Base-by-base conservation (phyloP, 2,888 invertebrate genomes). In the Athalia circularis region DNA sequence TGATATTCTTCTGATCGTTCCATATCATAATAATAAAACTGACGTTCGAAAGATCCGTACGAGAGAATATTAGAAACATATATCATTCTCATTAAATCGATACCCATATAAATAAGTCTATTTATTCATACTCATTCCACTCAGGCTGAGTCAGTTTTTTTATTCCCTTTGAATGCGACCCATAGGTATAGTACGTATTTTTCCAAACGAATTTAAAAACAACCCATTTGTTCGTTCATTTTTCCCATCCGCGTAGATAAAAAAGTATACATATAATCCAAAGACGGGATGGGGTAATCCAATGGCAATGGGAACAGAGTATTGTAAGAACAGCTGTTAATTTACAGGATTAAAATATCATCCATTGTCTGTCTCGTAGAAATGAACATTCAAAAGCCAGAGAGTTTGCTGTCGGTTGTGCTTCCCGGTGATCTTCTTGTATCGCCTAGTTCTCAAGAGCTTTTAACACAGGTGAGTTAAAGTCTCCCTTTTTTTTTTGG, bases 351-450 rank as follows among this genome's bases (percentile, higher is more conserved):
- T 11, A 15, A 65, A 45, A 65, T 57, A 11, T 45, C 45, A 47
- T 9, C 5, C 62, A 8, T 78, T 79, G 72, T 54, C 77, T 80
- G 80, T 9, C 29, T 29, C 29, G 29, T 45, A 83, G 81, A 83
- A 5, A 88, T 88, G 88, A 88, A 86, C 83, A 84, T 85, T 54
- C 86, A 83, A 81, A 88, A 87, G 79, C 72, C 86, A 43, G 87
- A 88, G 47, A 84, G 83, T 77, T 85, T 87, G 64, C 81, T 87
- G 11, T 85, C 88, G 48, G 86, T 82, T 62, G 86, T 87, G 67
- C 80, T 88, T 76, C 82, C 86, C 57, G 83, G 84, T 59, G 88
- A 87, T 80, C 82, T 87, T 52, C 82, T 84, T 47, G 79, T 84
- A 4, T 87, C 87, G 70, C 78, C 86, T 9, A 85, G 85, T 68